Base-by-base conservation (phyloP, 2,797 vertebrate genomes). In the Danio choprae region DNA sequence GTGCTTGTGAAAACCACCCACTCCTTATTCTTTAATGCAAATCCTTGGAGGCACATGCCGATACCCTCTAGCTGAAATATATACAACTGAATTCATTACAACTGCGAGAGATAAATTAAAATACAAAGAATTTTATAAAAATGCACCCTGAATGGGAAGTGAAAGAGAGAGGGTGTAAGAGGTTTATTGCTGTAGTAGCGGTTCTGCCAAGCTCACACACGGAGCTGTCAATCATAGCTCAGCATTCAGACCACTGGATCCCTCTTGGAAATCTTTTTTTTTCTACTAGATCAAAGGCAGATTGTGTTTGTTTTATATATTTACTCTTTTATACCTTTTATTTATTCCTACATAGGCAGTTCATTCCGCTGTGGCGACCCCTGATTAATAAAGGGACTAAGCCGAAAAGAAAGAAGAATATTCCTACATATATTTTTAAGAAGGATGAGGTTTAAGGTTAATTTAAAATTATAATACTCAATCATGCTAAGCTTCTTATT, bases 181-280 rank as follows among this genome's bases (percentile, higher is more conserved):
- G 18, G 46, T 75, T 81, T 75, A 65, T 22, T 46, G 46, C 50
- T 55, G 44, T 77, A 77, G 77, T 53, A 81, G 44, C 48, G 51
- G 7, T 38, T 1, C 43, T 51, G 29, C 68, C 83, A 67, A 76
- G 55, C 53, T 75, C 71, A 46, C 81, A 80, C 64, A 69, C 71
- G 29, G 10, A 83, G 50, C 81, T 79, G 76, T 79, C 81, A 75
- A 55, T 84, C 72, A 80, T 50, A 69, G 60, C 63, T 69, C 69
- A 50, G 56, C 58, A 77, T 68, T 67, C 41, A 76, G 48, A 43
- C 29, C 11, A 15, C 41, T 60, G 71, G 13, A 55, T 44, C 44
- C 50, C 50, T 55, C 4, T 56, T 76, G 48, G 8, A 44, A 56
- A 56, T 43, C 8, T 55, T 12, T 62, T 58, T 50, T 64, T 64